phyloP scores from a whole-genome alignment of 2,888 invertebrate species.

The Gnatocerus cornutus region DNA sequence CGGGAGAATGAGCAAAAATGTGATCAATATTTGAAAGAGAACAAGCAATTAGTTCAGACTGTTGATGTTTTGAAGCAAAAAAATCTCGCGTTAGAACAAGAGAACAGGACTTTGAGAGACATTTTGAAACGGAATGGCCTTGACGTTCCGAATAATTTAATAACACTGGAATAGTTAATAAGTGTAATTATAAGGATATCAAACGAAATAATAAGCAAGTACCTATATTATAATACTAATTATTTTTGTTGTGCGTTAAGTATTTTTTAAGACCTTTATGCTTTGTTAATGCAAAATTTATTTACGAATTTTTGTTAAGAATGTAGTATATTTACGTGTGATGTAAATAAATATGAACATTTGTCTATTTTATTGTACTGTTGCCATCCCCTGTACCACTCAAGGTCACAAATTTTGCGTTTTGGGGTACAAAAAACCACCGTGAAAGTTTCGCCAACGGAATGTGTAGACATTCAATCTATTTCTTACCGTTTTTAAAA shows the following conservation, averaged over 20 bases:
- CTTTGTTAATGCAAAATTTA: conserved; percentile 25
- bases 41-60: conserved; percentile 82
- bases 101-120: conserved; percentile 82
- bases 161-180: conserved; percentile 46
- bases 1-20: conserved; percentile 85
- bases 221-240: conserved; percentile 11
- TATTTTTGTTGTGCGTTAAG: conserved; percentile 30
- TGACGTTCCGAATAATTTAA: conserved; percentile 64
- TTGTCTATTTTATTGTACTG: no score
- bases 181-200: conserved; percentile 19
- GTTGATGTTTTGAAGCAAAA: conserved; percentile 82
- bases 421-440: no score
- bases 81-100: conserved; percentile 81
- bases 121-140: conserved; percentile 81
- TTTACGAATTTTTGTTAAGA: conserved; percentile 13
- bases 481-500: no score
- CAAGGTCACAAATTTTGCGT: no score
- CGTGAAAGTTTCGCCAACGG: no score
- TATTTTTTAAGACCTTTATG: conserved; percentile 28
- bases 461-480: no score
- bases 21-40: conserved; percentile 76
- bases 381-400: no score
- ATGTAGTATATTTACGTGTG: conserved; percentile 17
- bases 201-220: not conserved
- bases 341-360: conserved; percentile 17